These are phyloP conservation scores for Sipha maydis DNA, from an alignment of 2,888 invertebrate species.

Conservation along the genomic window DNA sequence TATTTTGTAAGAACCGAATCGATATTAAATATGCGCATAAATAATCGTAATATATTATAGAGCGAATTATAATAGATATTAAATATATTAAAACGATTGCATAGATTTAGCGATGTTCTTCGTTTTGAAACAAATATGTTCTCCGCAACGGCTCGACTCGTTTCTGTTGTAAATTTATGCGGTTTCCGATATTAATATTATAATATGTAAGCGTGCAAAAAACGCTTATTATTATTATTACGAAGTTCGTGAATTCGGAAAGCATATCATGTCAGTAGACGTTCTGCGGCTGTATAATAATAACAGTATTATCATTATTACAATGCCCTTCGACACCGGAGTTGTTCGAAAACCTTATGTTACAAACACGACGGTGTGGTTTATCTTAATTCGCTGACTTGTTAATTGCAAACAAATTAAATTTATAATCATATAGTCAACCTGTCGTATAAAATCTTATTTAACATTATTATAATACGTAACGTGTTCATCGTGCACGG, in stretches of 20 bases:
- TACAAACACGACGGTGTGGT: constrained; percentile 28
- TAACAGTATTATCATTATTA: not conserved
- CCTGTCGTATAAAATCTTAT: constrained; percentile 29
- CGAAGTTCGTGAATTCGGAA: not conserved
- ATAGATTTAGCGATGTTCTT: not conserved
- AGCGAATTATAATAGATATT: not conserved
- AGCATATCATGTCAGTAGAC: not conserved
- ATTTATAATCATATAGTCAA: constrained; percentile 17
- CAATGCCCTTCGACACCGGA: constrained; percentile 2
- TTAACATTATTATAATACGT: not conserved
- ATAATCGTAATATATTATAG: not conserved
- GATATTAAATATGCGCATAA: not conserved
- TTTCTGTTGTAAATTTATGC: not conserved
- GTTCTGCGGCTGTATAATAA: not conserved
- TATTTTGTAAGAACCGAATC: not conserved
- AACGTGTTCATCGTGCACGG: not conserved
- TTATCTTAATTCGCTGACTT: constrained; percentile 27
- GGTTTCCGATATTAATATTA: not conserved
- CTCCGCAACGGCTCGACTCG: not conserved
- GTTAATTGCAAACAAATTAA: constrained; percentile 31
- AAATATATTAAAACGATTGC: not conserved
- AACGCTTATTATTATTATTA: not conserved
- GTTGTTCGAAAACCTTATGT: not conserved
- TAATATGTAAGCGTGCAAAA: not conserved
- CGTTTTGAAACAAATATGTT: not conserved